These are phyloP conservation scores for Danio aesculapii DNA, from an alignment of 2,797 vertebrate species.

Conservation along the genomic window DNA sequence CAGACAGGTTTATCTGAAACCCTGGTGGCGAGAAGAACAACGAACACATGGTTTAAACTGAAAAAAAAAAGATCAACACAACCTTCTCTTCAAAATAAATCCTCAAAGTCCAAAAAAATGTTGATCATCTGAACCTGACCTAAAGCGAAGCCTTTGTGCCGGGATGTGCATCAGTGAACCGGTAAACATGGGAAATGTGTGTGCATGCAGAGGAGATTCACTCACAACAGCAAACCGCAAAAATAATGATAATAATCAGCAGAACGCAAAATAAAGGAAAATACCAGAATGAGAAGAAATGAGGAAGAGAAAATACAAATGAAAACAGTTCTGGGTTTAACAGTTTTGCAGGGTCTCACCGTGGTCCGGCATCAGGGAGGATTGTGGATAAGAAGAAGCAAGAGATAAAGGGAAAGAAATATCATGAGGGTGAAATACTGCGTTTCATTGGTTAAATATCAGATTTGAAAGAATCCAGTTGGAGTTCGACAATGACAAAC, in stretches of 20 bases:
- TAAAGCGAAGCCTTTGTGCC: conserved; percentile 35
- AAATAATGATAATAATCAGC: background rate
- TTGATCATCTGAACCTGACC: too few relatives aligned
- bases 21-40: conserved; percentile 87
- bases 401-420: conserved; percentile 59
- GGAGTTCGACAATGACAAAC: background rate
- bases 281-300: background rate
- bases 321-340: conserved; percentile 8
- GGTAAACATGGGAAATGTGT: conserved; percentile 42
- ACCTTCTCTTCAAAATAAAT: background rate
- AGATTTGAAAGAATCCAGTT: background rate
- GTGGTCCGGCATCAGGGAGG: conserved; percentile 70
- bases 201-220: conserved; percentile 39
- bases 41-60: conserved; percentile 49
- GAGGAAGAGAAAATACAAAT: background rate
- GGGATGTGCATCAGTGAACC: conserved; percentile 61
- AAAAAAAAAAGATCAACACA: background rate
- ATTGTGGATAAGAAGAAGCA: conserved; percentile 74
- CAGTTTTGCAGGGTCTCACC: conserved; percentile 73
- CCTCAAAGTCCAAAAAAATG: background rate
- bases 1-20: conserved; percentile 93
- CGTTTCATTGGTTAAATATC: conserved; percentile 23
- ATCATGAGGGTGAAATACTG: conserved; percentile 57
- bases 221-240: conserved; percentile 14
- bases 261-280: background rate